Evolutionary conservation across 1,140 invertebrate species (phyloP).

Genomic region (Hesperophylax magnus): DNA sequence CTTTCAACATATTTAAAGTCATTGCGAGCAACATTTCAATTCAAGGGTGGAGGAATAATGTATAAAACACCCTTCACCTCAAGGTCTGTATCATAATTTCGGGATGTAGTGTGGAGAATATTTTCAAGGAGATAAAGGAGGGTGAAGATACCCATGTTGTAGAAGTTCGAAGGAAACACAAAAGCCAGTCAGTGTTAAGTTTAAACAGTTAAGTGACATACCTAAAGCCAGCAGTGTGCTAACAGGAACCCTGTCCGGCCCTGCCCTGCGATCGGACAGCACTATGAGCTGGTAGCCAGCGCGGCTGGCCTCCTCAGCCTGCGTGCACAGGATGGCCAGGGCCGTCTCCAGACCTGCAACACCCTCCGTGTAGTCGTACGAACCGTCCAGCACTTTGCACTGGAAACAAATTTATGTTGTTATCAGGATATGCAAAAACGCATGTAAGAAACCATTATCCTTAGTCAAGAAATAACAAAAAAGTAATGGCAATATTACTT

Average conservation of each 20-base stretch:
- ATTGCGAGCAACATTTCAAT: too few relatives aligned
- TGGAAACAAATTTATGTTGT: constrained; percentile 51
- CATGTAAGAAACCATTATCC: constrained; percentile 29
- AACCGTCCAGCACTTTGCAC: constrained; percentile 92
- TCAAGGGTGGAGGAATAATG: too few relatives aligned
- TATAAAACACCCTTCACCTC: too few relatives aligned
- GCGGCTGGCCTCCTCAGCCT: constrained; percentile 86
- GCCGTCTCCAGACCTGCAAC: constrained; percentile 82
- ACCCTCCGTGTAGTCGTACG: constrained; percentile 83
- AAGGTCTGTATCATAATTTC: too few relatives aligned
- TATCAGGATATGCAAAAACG: constrained; percentile 55
- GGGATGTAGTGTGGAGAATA: too few relatives aligned
- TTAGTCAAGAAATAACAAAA: neutral
- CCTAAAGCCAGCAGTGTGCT: constrained; percentile 90
- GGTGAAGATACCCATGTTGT: too few relatives aligned
- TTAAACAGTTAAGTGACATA: constrained; percentile 37
- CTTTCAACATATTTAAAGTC: too few relatives aligned
- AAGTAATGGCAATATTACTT: too few relatives aligned
- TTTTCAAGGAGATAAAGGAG: too few relatives aligned
- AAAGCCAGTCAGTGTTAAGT: too few relatives aligned
- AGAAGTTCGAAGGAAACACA: too few relatives aligned
- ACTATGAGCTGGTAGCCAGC: constrained; percentile 90
- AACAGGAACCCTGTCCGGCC: constrained; percentile 80
- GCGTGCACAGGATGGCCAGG: constrained; percentile 84
- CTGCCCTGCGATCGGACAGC: constrained; percentile 87